Conservation (phyloP, 2,113 vertebrate genomes). For the Scolopax mira region DNA sequence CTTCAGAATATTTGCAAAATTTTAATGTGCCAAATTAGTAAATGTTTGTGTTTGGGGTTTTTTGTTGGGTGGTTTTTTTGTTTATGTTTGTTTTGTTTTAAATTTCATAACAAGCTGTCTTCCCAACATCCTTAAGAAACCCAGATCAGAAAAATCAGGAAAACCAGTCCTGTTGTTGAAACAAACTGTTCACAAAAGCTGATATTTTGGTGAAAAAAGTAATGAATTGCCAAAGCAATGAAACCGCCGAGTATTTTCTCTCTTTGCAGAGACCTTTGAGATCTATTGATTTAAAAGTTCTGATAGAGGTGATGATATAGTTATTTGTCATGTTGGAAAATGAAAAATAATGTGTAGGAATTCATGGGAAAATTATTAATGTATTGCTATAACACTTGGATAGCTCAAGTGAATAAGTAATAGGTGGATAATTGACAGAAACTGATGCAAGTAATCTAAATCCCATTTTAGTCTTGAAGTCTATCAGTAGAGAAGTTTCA, state of each 20-base stretch:
- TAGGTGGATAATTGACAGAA: background rate
- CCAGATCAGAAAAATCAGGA: background rate
- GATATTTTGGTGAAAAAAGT: background rate
- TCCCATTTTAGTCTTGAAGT: background rate
- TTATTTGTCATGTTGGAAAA: background rate
- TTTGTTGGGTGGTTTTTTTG: background rate
- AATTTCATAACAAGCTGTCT: background rate
- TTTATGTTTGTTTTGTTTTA: background rate
- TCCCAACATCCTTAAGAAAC: background rate
- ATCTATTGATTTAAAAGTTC: background rate
- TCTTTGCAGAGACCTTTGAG: background rate
- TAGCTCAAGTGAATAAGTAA: background rate
- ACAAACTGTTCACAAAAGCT: background rate
- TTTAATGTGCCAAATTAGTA: accelerated
- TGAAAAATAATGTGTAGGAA: background rate
- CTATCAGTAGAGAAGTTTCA: background rate
- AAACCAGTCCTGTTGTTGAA: background rate
- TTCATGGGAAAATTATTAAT: background rate
- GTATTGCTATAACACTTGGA: background rate
- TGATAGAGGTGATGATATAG: background rate
- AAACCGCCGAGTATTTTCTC: background rate
- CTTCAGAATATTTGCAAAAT: background rate
- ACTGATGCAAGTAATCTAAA: background rate
- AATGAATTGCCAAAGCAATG: background rate
- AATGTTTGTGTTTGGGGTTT: background rate